Percentiles rank a stretch among this genome's conserved stretches.
Conservation (phyloP, 2,113 vertebrate species). For the Azemiops feae region DNA sequence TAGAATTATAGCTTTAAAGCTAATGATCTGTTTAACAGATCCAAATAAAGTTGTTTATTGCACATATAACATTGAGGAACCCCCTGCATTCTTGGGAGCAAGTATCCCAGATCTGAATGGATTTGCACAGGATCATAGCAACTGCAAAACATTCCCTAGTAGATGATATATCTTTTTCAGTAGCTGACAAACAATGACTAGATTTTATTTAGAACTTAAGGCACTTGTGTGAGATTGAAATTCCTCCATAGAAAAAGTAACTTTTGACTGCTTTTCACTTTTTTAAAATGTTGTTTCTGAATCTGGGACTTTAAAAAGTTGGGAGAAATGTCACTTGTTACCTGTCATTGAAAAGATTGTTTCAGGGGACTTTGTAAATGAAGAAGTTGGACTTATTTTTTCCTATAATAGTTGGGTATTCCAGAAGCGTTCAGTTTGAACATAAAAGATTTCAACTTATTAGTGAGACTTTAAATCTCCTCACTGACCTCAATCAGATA, state of each 20-base stretch:
- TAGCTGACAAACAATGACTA: accelerated
- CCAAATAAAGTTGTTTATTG: background rate
- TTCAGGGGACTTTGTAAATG: background rate
- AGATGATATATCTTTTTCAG: background rate
- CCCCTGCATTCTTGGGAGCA: background rate
- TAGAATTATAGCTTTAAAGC: background rate
- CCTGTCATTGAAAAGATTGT: background rate
- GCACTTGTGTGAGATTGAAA: background rate
- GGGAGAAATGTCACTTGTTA: background rate
- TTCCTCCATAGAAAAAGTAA: background rate
- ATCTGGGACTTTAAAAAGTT: background rate
- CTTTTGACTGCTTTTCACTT: background rate
- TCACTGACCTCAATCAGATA: background rate
- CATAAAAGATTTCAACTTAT: background rate
- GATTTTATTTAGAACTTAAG: background rate
- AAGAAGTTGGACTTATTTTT: background rate
- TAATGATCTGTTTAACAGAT: background rate
- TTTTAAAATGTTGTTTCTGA: background rate
- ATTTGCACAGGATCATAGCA: background rate
- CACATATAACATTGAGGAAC: background rate
- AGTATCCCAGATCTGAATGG: background rate
- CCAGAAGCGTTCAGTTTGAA: background rate
- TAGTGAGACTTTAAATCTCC: background rate
- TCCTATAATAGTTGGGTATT: background rate
- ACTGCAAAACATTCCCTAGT: no score